These are phyloP conservation scores for Coregonus suidteri DNA, from an alignment of 2,797 vertebrate genomes.

Conservation along the genomic window DNA sequence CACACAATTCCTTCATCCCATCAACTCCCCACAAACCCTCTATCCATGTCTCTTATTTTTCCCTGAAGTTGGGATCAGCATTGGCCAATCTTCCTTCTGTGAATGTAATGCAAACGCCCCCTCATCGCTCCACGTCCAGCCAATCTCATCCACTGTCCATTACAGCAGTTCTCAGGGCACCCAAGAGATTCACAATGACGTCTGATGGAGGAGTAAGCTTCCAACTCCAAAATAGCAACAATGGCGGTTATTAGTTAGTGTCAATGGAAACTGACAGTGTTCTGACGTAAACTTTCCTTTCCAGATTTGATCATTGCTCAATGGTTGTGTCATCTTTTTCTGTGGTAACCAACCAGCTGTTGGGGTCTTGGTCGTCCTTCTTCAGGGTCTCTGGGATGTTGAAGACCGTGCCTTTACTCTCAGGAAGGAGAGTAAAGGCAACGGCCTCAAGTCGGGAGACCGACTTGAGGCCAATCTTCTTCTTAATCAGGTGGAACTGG, in stretches of 20 bases:
- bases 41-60: conserved; percentile 21
- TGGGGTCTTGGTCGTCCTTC: conserved; percentile 85
- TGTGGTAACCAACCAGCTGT: conserved; percentile 87
- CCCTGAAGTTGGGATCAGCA: conserved; percentile 35
- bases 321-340: no score
- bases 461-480: no score
- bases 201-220: no score
- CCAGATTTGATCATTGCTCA: no score
- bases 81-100: conserved; percentile 41
- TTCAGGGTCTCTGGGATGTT: conserved; percentile 88
- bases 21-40: conserved; percentile 21
- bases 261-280: no score
- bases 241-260: no score
- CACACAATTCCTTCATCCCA: conserved; percentile 26
- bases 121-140: conserved; percentile 22
- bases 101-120: conserved; percentile 40
- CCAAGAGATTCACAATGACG: no score
- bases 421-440: conserved; percentile 71
- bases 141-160: conserved; percentile 15
- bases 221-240: no score
- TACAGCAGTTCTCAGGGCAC: conserved; percentile 68
- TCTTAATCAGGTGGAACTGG: no score
- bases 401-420: conserved; percentile 76
- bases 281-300: no score
- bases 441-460: no score